A percentile compares a stretch with the other conserved stretches of the same genome.
phyloP scores from a whole-genome alignment of 2,797 vertebrate genomes.

The Pipistrellus pipistrellus region DNA sequence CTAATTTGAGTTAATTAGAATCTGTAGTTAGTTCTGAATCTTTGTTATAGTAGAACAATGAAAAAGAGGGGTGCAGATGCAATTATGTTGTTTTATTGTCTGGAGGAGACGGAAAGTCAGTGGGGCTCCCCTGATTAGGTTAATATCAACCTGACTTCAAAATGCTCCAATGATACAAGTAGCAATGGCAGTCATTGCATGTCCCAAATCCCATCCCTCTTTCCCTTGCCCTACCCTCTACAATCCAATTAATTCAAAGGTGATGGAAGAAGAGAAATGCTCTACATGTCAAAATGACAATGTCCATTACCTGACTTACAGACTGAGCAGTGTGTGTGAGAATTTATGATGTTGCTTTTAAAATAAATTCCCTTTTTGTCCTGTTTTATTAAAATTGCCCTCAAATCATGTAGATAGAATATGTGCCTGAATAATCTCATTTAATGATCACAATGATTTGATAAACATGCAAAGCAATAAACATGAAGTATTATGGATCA shows the following conservation, averaged over 20 bases:
- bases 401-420: slow-evolving; percentile 86
- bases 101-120: slow-evolving; percentile 91
- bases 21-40: slow-evolving; percentile 88
- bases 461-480: slow-evolving; percentile 84
- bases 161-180: slow-evolving; percentile 81
- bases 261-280: slow-evolving; percentile 88
- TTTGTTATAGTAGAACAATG: slow-evolving; percentile 86
- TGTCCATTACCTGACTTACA: slow-evolving; percentile 88
- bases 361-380: slow-evolving; percentile 82
- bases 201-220: slow-evolving; percentile 75
- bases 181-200: slow-evolving; percentile 83
- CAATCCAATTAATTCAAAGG: slow-evolving; percentile 88
- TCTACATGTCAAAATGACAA: slow-evolving; percentile 91
- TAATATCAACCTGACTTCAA: slow-evolving; percentile 91
- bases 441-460: slow-evolving; percentile 79
- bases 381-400: slow-evolving; percentile 86
- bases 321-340: slow-evolving; percentile 87
- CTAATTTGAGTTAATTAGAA: slow-evolving; percentile 92
- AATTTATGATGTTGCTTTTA: slow-evolving; percentile 83
- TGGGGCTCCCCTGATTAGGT: slow-evolving; percentile 92
- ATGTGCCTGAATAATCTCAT: slow-evolving; percentile 85
- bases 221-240: slow-evolving; percentile 67
- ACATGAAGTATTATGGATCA: slow-evolving; percentile 79
- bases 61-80: slow-evolving; percentile 90
- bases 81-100: slow-evolving; percentile 92